phyloP scores from a whole-genome alignment of 1,140 invertebrate species.

The Ruditapes philippinarum region DNA sequence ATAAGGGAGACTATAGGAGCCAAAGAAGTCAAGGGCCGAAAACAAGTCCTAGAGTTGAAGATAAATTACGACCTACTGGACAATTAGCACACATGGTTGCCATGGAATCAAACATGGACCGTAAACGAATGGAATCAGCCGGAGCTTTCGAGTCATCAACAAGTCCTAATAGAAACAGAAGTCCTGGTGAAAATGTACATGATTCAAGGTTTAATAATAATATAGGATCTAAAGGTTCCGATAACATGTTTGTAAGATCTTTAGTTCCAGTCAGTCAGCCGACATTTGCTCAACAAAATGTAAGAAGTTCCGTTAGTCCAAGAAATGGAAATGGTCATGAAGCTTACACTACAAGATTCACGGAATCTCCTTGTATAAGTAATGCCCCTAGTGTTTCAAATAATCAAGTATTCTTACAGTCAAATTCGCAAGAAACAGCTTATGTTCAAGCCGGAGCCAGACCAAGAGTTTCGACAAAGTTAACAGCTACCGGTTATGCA shows the following conservation, averaged over 20 bases:
- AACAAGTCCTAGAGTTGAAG: constrained; percentile 29
- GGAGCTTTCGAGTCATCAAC: too few relatives aligned
- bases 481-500: background rate
- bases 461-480: background rate
- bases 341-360: background rate
- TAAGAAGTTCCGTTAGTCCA: background rate
- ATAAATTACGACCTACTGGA: constrained; percentile 23
- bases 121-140: constrained; percentile 4
- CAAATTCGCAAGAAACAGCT: background rate
- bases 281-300: background rate
- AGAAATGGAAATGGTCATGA: background rate
- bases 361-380: background rate
- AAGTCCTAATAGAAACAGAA: background rate
- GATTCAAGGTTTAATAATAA: background rate
- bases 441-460: background rate
- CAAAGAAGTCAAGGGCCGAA: background rate
- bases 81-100: constrained; percentile 33
- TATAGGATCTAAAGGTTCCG: background rate
- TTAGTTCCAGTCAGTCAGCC: background rate
- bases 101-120: constrained; percentile 12
- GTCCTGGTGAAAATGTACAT: background rate
- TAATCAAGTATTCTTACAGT: background rate
- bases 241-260: constrained; percentile 33
- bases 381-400: background rate
- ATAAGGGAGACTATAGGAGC: background rate